These are phyloP conservation scores for Coptodon rendalli DNA, from an alignment of 2,113 vertebrate species.

Conservation along the genomic window DNA sequence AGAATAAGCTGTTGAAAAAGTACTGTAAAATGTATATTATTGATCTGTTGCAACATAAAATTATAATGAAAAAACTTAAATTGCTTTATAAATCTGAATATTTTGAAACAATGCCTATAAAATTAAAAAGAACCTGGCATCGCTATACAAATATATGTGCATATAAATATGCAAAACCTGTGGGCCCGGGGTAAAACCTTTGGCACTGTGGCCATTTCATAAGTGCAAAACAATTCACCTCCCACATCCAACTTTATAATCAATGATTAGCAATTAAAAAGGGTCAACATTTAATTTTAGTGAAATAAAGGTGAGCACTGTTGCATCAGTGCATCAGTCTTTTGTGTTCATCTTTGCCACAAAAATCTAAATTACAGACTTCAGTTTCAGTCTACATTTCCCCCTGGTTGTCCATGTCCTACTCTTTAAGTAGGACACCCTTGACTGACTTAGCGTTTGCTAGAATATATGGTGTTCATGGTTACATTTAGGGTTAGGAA, in stretches of 20 bases:
- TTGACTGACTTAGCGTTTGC: not conserved
- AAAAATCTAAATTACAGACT: not conserved
- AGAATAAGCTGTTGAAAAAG: not conserved
- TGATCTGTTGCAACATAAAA: not conserved
- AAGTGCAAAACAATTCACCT: not conserved
- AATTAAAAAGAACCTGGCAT: not conserved
- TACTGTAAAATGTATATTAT: not conserved
- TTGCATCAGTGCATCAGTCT: not conserved
- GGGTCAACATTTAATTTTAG: not conserved
- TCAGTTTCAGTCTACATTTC: not conserved
- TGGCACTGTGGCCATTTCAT: not conserved
- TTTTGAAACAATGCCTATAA: not conserved
- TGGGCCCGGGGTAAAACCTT: not conserved
- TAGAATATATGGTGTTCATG: not conserved
- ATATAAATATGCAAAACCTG: not conserved
- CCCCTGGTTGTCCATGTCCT: not conserved
- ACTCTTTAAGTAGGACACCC: not conserved
- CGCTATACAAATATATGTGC: not conserved
- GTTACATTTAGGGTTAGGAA: not conserved
- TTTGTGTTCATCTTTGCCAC: not conserved
- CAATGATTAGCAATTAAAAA: not conserved
- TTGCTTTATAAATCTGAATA: not conserved
- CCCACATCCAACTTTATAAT: not conserved
- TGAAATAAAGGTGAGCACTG: not conserved
- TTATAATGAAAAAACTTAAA: not conserved